These are phyloP conservation scores for Struthio camelus DNA, from an alignment of 2,113 vertebrate genomes.

Conservation along the genomic window DNA sequence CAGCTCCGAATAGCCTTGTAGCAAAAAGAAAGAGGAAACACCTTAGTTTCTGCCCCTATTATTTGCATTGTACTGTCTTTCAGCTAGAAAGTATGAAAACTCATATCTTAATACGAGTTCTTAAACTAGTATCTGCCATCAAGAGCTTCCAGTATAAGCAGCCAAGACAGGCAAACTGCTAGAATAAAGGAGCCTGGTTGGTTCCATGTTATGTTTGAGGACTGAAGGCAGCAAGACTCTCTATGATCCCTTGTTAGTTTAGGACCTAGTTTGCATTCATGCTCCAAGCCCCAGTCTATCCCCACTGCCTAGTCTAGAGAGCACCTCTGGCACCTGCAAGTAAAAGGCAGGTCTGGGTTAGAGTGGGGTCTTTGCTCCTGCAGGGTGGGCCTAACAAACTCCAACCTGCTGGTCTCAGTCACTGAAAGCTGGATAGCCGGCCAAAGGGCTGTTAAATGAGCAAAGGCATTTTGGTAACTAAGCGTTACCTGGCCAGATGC, in stretches of 20 bases:
- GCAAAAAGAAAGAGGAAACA: not conserved
- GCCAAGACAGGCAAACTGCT: not conserved
- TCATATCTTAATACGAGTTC: too few species aligned
- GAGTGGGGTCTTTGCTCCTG: not conserved
- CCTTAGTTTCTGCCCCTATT: not conserved
- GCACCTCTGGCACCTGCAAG: not conserved
- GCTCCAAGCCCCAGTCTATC: not conserved
- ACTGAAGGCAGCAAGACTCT: not conserved
- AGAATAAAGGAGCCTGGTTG: not conserved
- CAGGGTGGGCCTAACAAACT: not conserved
- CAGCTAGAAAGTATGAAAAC: not conserved
- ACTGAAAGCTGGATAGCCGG: not conserved
- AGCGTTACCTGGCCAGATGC: not conserved
- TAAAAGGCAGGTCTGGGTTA: not conserved
- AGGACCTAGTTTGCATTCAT: not conserved
- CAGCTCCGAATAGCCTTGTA: not conserved
- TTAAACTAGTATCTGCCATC: not conserved
- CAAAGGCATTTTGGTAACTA: not conserved
- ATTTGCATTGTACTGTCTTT: not conserved
- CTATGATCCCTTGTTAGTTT: not conserved
- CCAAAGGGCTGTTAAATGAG: not conserved
- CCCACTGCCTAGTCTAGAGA: not conserved
- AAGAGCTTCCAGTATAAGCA: not conserved
- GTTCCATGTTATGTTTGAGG: not conserved
- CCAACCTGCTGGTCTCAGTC: not conserved